Evolutionary conservation across 2,113 vertebrate genomes (phyloP).

Genomic region (Chiloscyllium plagiosum): DNA sequence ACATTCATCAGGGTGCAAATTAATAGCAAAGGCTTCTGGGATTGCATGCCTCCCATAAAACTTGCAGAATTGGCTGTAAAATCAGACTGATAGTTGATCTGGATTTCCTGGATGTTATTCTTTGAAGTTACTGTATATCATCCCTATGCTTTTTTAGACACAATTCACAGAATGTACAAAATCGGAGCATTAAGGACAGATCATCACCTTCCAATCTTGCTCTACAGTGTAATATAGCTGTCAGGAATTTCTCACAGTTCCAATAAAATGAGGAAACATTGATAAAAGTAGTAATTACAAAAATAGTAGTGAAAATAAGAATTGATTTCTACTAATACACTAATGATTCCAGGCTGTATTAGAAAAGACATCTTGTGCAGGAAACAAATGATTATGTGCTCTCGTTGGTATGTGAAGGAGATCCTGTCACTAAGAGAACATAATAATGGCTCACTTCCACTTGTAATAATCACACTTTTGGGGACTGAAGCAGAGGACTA

Average conservation of each 20-base stretch:
- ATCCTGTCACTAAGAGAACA: background rate
- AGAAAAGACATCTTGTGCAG: background rate
- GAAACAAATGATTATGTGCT: background rate
- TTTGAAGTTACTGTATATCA: conserved; percentile 20
- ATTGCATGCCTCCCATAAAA: conserved; percentile 32
- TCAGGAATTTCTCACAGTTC: background rate
- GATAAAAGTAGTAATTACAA: background rate
- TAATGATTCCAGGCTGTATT: background rate
- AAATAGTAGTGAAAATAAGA: background rate
- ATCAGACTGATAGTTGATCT: conserved; percentile 26
- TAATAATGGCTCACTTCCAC: background rate
- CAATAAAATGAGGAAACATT: background rate
- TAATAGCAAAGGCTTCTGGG: conserved; percentile 37
- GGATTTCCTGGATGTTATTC: conserved; percentile 30
- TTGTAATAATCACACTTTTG: background rate
- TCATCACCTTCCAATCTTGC: conserved; percentile 14
- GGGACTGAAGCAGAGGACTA: background rate
- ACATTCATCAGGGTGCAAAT: conserved; percentile 36
- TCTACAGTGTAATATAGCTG: background rate
- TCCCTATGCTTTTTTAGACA: background rate
- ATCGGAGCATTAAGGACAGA: background rate
- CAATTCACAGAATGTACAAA: background rate
- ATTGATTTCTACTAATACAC: background rate
- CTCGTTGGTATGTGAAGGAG: background rate
- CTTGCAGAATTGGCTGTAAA: conserved; percentile 35